Base-by-base conservation (phyloP, 2,888 invertebrate genomes). In the Hesperia comma region DNA sequence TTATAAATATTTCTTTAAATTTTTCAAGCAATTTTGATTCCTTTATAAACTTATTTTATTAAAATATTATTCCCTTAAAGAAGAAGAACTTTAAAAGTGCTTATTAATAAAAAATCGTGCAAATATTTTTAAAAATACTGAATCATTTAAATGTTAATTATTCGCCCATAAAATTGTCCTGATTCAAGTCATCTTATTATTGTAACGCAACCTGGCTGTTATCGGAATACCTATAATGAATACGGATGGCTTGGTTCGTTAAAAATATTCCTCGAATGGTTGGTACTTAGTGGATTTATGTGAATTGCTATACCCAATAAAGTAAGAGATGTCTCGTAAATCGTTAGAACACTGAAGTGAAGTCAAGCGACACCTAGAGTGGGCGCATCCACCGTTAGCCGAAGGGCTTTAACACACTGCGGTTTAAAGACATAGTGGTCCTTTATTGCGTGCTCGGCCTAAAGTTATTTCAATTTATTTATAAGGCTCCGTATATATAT, bases 321-420 rank as follows among this genome's bases (percentile, higher is more conserved):
- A 90, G 87, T 86, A 90, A 83, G 81, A 84, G 84, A 83, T 80
- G 89, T 83, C 85, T 88, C 90, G 87, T 92, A 91, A 91, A 91
- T 90, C 84, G 84, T 79, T 69, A 77, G 77, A 77, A 80, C 80
- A 82, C 75, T 77, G 78, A 78, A 86, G 83, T 82, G 86, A 86
- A 85, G 77, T 75, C 77, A 75, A 77, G 86, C 85, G 90, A 90
- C 91, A 89, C 89, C 88, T 86, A 79, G 84, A 87, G 91, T 89
- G 90, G 89, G 90, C 88, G 87, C 82, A 79, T 79, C 84, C 79
- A 84, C 90, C 90, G 90, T 90, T 90, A 90, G 80, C 71, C 70
- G 74, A 68, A 69, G 72, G 74, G 77, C 74, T 72, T 70, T 61
- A 74, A 71, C 73, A 77, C 72, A 75, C 68, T 61, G 71, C 68